Conservation (phyloP, 2,113 vertebrate genomes). For the Bos javanicus region DNA sequence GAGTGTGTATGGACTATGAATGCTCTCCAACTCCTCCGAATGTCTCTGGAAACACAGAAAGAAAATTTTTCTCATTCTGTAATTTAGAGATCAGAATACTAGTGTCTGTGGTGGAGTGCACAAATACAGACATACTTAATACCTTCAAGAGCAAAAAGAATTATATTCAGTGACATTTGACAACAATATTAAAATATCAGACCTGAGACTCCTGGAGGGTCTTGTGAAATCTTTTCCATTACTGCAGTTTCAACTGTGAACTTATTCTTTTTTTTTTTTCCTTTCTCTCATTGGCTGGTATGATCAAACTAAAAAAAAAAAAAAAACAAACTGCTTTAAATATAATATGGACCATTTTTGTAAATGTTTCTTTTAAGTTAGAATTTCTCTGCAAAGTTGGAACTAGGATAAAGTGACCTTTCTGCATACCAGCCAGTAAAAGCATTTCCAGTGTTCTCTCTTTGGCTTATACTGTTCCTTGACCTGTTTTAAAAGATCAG, state of each 20-base stretch:
- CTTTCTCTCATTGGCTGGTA: neutral
- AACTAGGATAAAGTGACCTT: neutral
- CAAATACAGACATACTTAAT: neutral
- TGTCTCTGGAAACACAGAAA: neutral
- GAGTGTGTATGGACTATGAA: constrained; percentile 41
- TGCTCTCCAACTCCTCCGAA: constrained; percentile 9
- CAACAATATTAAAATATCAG: constrained; percentile 24
- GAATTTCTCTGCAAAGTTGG: constrained; percentile 17
- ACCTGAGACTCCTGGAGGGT: neutral
- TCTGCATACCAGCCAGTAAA: neutral
- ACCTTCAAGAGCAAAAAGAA: neutral
- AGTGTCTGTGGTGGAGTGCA: neutral
- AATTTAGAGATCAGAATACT: neutral
- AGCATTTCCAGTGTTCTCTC: neutral
- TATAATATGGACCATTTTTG: constrained; percentile 32
- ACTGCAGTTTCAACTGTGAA: neutral
- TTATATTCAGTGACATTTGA: neutral
- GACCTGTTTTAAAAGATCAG: neutral
- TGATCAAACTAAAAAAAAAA: neutral
- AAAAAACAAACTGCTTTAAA: neutral
- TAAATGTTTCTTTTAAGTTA: constrained; percentile 40
- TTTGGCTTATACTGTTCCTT: neutral
- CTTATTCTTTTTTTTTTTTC: neutral
- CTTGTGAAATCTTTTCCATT: constrained; percentile 35
- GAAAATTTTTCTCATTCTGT: neutral